Percentiles rank a stretch among this genome's conserved stretches.
Conservation (phyloP, 2,113 vertebrate genomes). For the Halcyon senegalensis region DNA sequence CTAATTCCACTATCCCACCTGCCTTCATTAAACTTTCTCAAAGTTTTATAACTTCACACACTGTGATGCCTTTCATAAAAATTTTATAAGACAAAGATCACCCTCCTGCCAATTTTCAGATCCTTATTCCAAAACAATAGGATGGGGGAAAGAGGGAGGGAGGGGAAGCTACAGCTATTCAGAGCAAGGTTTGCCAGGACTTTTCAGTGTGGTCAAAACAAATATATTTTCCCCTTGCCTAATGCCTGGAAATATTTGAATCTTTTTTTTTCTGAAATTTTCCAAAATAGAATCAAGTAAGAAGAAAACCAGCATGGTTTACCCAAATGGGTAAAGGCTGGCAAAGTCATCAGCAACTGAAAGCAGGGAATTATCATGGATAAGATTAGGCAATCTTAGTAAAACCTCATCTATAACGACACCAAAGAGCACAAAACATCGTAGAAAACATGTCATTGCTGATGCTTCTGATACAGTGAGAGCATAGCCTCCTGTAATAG, state of each 20-base stretch:
- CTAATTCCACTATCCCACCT: neutral
- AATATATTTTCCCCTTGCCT: neutral
- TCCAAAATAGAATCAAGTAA: neutral
- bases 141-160: neutral
- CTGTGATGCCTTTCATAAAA: neutral
- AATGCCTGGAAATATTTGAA: neutral
- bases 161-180: neutral
- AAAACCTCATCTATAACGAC: neutral
- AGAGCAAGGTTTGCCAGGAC: conserved; percentile 1
- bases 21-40: neutral
- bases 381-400: neutral
- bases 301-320: neutral
- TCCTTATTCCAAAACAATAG: conserved; percentile 17
- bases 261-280: neutral
- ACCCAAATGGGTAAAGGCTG: neutral
- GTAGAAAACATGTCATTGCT: neutral
- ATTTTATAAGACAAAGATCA: neutral
- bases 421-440: neutral
- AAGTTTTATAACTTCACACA: neutral
- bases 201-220: neutral
- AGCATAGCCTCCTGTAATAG: neutral
- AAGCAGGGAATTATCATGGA: neutral
- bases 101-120: conserved; percentile 10
- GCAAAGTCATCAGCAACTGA: neutral
- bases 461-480: neutral